Base-by-base conservation (phyloP, 2,797 vertebrate species). In the Eulemur coronatus region DNA sequence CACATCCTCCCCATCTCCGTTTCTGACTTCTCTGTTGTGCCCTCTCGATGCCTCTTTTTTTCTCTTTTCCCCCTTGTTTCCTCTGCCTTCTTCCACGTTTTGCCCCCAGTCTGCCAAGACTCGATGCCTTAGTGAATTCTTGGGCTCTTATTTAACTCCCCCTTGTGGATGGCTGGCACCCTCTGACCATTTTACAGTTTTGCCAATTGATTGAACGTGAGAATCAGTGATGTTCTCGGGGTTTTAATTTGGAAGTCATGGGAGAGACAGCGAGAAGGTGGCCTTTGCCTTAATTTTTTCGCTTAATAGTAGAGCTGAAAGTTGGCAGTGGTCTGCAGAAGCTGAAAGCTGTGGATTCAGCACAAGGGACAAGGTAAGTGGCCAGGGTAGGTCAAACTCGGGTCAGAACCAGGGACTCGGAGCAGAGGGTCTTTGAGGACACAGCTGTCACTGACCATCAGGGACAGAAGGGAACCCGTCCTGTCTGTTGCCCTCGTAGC, bases 111-210 rank as follows among this genome's bases (percentile, higher is more conserved):
- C 69, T 48, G 50, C 57, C 43, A 69, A 48, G 70, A 57, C 18
- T 13, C 20, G n/a, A 15, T 28, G 46, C 55, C 6, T 43, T 22
- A 22, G 65, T 41, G 67, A 72, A 69, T 85, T 89, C 70, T 78
- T 94, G 89, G 15, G 55, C 30, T 87, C 57, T 96, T 95, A 43
- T 59, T 93, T 48, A 95, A 59, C 61, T 89, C 86, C 61, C 70
- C 17, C 20, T 26, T 61, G 30, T 87, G 75, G 82, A 78, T 69
- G 86, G 35, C 52, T 11, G 89, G 79, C 30, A 81, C 18, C 38
- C 30, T 85, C 35, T 84, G 84, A 73, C 67, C 46, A 52, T 75
- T 89, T 81, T 69, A 43, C 26, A 35, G 46, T 86, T 80, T 30
- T 82, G 24, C 11, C 18, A 20, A 84, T 76, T 14, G 43, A 96